Base-by-base conservation (phyloP, 2,888 invertebrate species). In the Lycaena phlaeas region DNA sequence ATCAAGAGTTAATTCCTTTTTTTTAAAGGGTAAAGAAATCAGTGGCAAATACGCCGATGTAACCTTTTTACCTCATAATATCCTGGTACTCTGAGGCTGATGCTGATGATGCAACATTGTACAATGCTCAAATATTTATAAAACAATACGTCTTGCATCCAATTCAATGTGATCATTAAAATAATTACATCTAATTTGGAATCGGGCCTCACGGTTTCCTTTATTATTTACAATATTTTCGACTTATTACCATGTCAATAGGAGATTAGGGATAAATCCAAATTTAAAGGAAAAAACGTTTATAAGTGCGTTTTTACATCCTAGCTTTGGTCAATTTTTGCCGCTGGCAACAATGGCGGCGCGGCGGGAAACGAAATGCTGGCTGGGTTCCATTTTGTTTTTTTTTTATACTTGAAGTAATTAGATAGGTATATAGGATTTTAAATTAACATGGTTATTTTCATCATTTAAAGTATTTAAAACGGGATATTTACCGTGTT, bases 161-260 rank as follows among this genome's bases (percentile, higher is more conserved):
- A 10, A 28, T 29, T 29, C 28, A 3, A 9, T 7, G 17, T 11
- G 18, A 36, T 37, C 26, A 31, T 42, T 37, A 14, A 27, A 14
- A 25, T 29, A 28, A 27, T 28, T 36, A 10, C 9, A 4, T 42
- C 30, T 14, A 34, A 26, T 26, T 46, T n/a, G 48, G 26, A 51
- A 41, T 44, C 72, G 74, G 71, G 51, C n/a, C n/a, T n/a, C n/a
- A 70, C 43, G 27, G 41, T 53, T 47, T 52, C 41, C 53, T 61
- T 58, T 51, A 53, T 49, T 50, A 50, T 46, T 41, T 71, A 77
- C 75, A 75, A 79, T 79, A 79, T 82, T 79, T 74, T 61, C 60
- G 70, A 62, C 81, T 82, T 77, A 84, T 84, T 84, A 84, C 82
- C 60, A 64, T 81, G 84, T 84, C 84, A 84, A 84, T 84, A 74